These are phyloP conservation scores for Lepidochrysops patricia DNA, from an alignment of 2,888 invertebrate genomes.

Conservation along the genomic window DNA sequence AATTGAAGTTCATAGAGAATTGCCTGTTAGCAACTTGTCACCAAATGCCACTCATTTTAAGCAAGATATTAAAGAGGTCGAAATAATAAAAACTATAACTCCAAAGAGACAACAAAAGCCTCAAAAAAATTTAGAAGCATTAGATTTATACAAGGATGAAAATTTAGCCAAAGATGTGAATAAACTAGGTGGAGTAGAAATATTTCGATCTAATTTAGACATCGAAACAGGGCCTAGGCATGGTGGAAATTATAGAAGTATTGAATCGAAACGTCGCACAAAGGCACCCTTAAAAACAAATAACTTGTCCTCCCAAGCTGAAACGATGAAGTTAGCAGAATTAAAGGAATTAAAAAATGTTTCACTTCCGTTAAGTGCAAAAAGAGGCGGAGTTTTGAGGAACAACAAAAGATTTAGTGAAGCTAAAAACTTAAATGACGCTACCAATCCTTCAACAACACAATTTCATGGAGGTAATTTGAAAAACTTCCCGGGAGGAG, in stretches of 20 bases:
- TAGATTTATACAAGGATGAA: slow-evolving; percentile 59
- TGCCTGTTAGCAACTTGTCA: slow-evolving; percentile 46
- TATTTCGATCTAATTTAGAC: slow-evolving; percentile 52
- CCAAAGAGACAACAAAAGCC: slow-evolving; percentile 32
- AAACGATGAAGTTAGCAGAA: slow-evolving; percentile 26
- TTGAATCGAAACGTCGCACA: slow-evolving; percentile 20
- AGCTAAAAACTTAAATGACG: slow-evolving; percentile 36
- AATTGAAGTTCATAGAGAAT: slow-evolving; percentile 59
- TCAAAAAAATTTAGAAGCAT: slow-evolving; percentile 40
- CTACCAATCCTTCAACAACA: slow-evolving; percentile 23
- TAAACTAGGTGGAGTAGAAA: slow-evolving; percentile 57
- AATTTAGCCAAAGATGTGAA: slow-evolving; percentile 59
- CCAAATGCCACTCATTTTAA: slow-evolving; percentile 55
- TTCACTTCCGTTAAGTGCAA: neutral
- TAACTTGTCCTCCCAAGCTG: slow-evolving; percentile 47
- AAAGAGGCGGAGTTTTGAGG: neutral
- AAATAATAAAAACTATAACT: slow-evolving; percentile 57
- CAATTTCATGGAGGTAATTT: slow-evolving; percentile 46
- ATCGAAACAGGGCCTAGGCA: slow-evolving; percentile 50
- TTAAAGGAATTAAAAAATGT: neutral
- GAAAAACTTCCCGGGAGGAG: slow-evolving; percentile 29
- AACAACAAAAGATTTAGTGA: slow-evolving; percentile 33
- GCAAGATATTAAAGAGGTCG: slow-evolving; percentile 60
- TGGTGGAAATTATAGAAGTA: slow-evolving; percentile 61
- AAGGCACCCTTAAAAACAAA: slow-evolving; percentile 19